Evolutionary conservation across 2,797 vertebrate species (phyloP).

Genomic region (Capromys pilorides): DNA sequence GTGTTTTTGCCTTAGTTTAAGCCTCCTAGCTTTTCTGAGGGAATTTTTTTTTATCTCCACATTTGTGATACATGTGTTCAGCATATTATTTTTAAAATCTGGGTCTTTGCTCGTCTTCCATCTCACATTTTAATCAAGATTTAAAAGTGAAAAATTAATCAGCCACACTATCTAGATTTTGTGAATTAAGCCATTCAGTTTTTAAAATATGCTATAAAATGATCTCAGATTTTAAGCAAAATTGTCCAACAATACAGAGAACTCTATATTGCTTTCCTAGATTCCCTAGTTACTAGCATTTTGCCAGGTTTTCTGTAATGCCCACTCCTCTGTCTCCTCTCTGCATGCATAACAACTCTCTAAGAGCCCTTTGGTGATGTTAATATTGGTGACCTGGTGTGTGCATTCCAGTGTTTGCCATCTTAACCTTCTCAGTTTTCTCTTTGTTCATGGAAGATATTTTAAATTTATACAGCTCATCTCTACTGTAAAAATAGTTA

Average conservation of each 20-base stretch:
- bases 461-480: background rate
- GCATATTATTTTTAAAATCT: slow-evolving; percentile 37
- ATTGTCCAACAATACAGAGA: background rate
- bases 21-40: background rate
- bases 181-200: slow-evolving; percentile 9
- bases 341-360: background rate
- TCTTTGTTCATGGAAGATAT: background rate
- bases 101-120: background rate
- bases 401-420: background rate
- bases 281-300: slow-evolving; percentile 8
- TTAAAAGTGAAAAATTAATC: background rate
- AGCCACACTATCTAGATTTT: background rate
- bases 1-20: slow-evolving; percentile 30
- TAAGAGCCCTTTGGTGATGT: background rate
- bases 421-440: background rate
- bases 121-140: slow-evolving; percentile 42
- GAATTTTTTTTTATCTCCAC: slow-evolving; percentile 5
- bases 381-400: background rate
- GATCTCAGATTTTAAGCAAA: slow-evolving; percentile 32
- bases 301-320: background rate
- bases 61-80: background rate
- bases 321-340: background rate
- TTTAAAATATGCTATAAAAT: slow-evolving; percentile 20
- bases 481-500: background rate
- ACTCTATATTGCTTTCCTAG: background rate